These are phyloP conservation scores for Danaus chrysippus DNA, from an alignment of 2,888 invertebrate species.

Conservation along the genomic window DNA sequence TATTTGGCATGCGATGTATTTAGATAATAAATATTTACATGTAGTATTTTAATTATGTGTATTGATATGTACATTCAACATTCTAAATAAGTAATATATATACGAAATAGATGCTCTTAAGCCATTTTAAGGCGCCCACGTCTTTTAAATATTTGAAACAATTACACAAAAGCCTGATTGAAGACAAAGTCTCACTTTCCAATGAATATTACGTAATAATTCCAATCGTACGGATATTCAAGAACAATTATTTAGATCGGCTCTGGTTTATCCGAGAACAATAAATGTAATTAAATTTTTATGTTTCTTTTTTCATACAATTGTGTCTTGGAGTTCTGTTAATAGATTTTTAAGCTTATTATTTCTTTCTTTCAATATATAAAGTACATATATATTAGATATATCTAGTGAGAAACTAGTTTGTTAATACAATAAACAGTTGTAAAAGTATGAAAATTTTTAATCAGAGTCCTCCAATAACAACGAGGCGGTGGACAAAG, in stretches of 20 bases:
- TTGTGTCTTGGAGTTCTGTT: constrained; percentile 15
- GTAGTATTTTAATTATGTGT: no score
- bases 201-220: not conserved
- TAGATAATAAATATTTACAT: no score
- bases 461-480: not conserved
- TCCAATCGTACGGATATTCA: not conserved
- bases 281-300: constrained; percentile 14
- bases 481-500: constrained; percentile 11
- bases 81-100: no score
- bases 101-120: no score
- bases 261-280: constrained; percentile 10
- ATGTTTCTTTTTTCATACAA: constrained; percentile 13
- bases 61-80: no score
- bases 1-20: no score
- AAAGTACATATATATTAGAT: not conserved
- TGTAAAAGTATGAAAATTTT: not conserved
- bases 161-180: not conserved
- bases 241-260: constrained; percentile 10
- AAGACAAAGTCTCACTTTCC: not conserved
- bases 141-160: not conserved
- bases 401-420: not conserved
- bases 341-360: constrained; percentile 1
- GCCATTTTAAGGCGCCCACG: no score
- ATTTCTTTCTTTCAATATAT: not conserved
- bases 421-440: not conserved